Evolutionary conservation across 2,113 vertebrate genomes (phyloP).

Genomic region (Cacatua alba): DNA sequence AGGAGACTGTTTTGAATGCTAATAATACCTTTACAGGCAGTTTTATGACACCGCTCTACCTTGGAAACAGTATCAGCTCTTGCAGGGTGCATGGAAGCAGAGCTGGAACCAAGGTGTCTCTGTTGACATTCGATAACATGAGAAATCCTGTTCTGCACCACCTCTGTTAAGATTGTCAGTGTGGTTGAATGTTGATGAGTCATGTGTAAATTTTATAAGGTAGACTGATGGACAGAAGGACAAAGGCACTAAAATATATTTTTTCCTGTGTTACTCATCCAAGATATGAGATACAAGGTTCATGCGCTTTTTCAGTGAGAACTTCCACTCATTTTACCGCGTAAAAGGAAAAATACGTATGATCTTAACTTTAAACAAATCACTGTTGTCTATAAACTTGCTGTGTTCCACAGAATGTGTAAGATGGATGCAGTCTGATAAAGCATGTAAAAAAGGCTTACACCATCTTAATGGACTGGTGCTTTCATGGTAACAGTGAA

Average conservation of each 20-base stretch:
- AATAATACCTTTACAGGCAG: background rate
- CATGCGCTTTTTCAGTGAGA: background rate
- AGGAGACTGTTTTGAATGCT: background rate
- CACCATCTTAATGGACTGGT: background rate
- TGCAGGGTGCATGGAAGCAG: background rate
- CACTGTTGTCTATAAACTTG: background rate
- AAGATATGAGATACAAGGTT: background rate
- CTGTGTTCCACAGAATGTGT: background rate
- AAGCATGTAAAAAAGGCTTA: background rate
- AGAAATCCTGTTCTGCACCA: background rate
- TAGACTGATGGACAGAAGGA: background rate
- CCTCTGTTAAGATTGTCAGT: background rate
- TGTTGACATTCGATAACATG: background rate
- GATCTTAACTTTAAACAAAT: background rate
- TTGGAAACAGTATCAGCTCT: background rate
- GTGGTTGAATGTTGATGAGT: background rate
- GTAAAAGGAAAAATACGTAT: background rate
- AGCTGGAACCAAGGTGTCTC: background rate
- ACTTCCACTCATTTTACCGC: background rate
- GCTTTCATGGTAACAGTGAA: background rate
- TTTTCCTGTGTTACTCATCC: background rate
- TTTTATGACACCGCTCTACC: background rate
- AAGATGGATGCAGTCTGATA: background rate
- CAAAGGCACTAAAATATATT: background rate
- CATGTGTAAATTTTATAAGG: background rate